Conservation (phyloP, 2,797 vertebrate genomes). For the Coendou prehensilis region DNA sequence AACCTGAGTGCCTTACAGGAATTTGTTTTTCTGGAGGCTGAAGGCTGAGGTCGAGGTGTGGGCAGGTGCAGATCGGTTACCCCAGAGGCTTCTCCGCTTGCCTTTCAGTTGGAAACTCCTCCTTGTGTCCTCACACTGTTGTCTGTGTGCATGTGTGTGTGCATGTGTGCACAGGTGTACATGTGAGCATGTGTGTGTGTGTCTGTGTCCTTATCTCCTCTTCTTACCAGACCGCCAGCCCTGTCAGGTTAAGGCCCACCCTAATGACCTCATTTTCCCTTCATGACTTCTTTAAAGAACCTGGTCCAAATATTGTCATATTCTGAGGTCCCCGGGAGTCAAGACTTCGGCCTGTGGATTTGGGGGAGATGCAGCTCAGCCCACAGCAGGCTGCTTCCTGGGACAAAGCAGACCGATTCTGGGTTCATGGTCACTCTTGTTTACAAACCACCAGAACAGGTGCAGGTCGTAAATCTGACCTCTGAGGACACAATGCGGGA, state of each 20-base stretch:
- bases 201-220: background rate
- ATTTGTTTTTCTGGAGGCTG: background rate
- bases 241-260: background rate
- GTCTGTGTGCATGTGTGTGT: background rate
- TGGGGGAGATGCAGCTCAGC: rapidly evolving
- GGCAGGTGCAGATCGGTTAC: background rate
- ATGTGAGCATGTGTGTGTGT: too few species aligned
- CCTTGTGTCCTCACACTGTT: rapidly evolving
- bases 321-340: background rate
- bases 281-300: background rate
- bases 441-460: background rate
- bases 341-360: background rate
- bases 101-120: rapidly evolving
- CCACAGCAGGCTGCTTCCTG: background rate
- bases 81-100: background rate
- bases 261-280: background rate
- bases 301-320: background rate
- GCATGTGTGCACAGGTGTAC: too few species aligned
- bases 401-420: rapidly evolving
- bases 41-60: rapidly evolving
- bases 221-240: background rate
- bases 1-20: background rate
- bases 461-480: background rate
- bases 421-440: rapidly evolving
- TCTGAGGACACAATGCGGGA: rapidly evolving